phyloP scores from a whole-genome alignment of 2,113 vertebrate species.

The Pituophis catenifer region DNA sequence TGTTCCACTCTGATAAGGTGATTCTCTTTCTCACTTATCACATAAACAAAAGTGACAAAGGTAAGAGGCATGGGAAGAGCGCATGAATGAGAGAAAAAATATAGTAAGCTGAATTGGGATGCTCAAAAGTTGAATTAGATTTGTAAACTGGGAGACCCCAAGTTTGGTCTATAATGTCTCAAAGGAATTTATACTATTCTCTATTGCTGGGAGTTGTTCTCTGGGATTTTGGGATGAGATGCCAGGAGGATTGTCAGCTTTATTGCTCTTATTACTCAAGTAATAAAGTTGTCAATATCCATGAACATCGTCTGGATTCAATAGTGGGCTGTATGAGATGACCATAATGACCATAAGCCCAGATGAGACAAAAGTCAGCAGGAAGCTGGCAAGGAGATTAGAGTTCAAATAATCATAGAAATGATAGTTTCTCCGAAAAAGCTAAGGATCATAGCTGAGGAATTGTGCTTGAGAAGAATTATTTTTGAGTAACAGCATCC shows the following conservation, averaged over 20 bases:
- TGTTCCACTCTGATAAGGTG: neutral
- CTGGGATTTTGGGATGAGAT: neutral
- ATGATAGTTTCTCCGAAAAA: neutral
- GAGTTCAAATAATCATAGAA: neutral
- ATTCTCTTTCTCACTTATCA: neutral
- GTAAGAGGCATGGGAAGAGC: neutral
- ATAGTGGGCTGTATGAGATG: neutral
- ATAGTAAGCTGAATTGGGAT: neutral
- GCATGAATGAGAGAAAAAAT: neutral
- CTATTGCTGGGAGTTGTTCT: neutral
- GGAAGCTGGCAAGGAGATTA: neutral
- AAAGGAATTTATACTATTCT: neutral
- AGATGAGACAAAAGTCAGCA: neutral
- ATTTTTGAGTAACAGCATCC: neutral
- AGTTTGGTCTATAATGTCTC: neutral
- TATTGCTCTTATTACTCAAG: neutral
- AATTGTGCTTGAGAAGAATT: neutral
- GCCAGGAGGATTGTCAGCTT: neutral
- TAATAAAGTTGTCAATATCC: neutral
- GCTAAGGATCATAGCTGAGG: neutral
- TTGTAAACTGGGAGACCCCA: neutral
- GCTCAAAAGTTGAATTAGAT: neutral
- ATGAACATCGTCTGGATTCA: neutral
- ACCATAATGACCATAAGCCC: neutral
- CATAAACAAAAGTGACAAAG: neutral